A percentile compares a stretch with the other conserved stretches of the same genome.
Evolutionary conservation across 35 echinoderm and acorn worm species (phyloP).

Genomic region (Lytechinus variegatus): DNA sequence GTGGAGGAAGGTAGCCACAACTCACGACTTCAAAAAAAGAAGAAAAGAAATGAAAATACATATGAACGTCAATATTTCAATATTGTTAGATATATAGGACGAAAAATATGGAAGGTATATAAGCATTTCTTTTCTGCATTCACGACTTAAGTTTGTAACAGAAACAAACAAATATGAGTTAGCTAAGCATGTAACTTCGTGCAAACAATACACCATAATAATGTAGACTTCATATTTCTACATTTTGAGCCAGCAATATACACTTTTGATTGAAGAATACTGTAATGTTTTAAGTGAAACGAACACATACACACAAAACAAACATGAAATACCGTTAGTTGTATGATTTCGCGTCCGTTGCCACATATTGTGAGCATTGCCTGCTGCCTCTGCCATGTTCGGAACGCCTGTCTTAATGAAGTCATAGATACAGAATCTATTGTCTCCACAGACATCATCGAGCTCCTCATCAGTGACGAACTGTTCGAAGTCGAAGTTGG

Average conservation of each 20-base stretch:
- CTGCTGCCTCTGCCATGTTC: slow-evolving; percentile 50
- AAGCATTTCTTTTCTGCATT: not conserved
- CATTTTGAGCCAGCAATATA: too few relatives aligned
- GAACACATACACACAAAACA: too few relatives aligned
- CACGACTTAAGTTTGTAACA: too few relatives aligned
- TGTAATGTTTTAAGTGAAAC: too few relatives aligned
- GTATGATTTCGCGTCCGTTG: slow-evolving; percentile 45
- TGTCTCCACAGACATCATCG: slow-evolving; percentile 60
- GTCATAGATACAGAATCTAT: slow-evolving; percentile 71
- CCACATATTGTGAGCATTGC: slow-evolving; percentile 59
- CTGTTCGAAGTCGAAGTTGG: slow-evolving; percentile 6
- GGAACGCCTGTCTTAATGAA: slow-evolving; percentile 65
- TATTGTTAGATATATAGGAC: too few relatives aligned
- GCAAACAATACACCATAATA: too few relatives aligned
- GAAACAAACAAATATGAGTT: too few relatives aligned
- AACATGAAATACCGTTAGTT: slow-evolving; percentile 40
- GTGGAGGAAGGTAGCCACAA: slow-evolving; percentile 76
- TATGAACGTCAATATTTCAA: too few relatives aligned
- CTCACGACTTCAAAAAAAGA: slow-evolving; percentile 48
- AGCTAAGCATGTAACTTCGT: too few relatives aligned
- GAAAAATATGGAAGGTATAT: not conserved
- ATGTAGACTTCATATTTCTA: too few relatives aligned
- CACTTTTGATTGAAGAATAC: too few relatives aligned
- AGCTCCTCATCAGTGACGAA: slow-evolving; percentile 51
- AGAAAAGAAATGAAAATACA: not conserved